Percentiles rank a stretch among this genome's conserved stretches.
These are phyloP conservation scores for Magallana nippona DNA, from an alignment of 2,888 invertebrate species.

Conservation along the genomic window DNA sequence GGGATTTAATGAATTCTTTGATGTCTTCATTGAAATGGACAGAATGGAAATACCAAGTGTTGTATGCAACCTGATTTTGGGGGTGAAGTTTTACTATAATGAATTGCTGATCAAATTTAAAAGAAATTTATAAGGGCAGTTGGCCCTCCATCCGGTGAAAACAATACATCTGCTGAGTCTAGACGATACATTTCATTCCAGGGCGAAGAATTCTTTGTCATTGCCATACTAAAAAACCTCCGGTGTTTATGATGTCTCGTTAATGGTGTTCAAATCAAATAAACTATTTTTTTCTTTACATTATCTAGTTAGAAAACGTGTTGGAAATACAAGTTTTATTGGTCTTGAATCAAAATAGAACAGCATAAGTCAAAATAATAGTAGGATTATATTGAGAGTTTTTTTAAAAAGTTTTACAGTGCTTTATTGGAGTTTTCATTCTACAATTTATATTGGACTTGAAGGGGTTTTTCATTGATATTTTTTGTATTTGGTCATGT, in stretches of 20 bases:
- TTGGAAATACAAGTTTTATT: not conserved
- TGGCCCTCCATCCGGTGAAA: not conserved
- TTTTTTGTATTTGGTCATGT: not conserved
- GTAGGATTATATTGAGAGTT: no score
- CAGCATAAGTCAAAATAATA: conserved; percentile 13
- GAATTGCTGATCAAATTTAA: not conserved
- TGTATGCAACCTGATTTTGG: no score
- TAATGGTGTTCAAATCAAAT: not conserved
- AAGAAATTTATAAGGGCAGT: not conserved
- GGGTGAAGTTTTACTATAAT: no score
- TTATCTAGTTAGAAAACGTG: conserved; percentile 8
- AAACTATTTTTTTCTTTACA: not conserved
- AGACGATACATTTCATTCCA: conserved; percentile 21
- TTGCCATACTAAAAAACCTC: conserved; percentile 22
- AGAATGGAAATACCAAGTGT: no score
- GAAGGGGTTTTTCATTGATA: not conserved
- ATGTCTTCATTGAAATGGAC: no score
- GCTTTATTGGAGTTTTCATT: not conserved
- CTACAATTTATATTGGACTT: not conserved
- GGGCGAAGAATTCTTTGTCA: conserved; percentile 1
- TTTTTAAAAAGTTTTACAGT: no score
- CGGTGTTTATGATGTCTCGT: conserved; percentile 13
- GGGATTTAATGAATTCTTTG: no score
- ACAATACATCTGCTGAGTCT: conserved; percentile 11
- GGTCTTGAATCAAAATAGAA: conserved; percentile 3